Conservation (phyloP, 2,888 invertebrate genomes). For the Tachystola acroxantha region DNA sequence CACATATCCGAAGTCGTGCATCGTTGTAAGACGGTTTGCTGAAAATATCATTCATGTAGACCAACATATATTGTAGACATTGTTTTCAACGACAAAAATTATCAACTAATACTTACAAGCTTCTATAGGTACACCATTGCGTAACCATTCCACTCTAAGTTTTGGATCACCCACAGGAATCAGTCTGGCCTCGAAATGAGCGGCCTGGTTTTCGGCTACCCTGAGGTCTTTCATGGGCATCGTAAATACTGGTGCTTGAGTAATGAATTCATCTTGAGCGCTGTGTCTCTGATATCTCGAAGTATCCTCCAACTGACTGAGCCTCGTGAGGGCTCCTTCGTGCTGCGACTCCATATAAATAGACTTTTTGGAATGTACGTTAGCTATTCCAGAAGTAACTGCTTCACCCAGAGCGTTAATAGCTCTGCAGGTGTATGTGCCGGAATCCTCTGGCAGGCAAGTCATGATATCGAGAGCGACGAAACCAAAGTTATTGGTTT, state of each 20-base stretch:
- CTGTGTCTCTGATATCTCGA: conserved; percentile 85
- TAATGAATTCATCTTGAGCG: conserved; percentile 86
- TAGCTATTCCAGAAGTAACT: conserved; percentile 92
- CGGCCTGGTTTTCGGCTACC: conserved; percentile 94
- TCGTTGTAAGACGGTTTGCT: conserved; percentile 94
- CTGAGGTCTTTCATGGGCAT: conserved; percentile 92
- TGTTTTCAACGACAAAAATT: neutral
- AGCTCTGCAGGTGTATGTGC: conserved; percentile 96
- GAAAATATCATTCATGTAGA: conserved; percentile 23
- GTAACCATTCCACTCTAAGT: conserved; percentile 95
- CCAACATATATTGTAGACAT: neutral
- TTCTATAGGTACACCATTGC: conserved; percentile 93
- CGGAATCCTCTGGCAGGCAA: conserved; percentile 96
- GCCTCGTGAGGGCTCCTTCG: conserved; percentile 88
- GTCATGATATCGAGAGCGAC: conserved; percentile 97
- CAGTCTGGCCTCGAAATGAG: conserved; percentile 94
- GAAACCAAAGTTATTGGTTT: conserved; percentile 98
- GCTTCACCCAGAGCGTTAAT: conserved; percentile 95
- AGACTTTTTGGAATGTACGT: conserved; percentile 90
- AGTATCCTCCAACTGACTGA: conserved; percentile 89
- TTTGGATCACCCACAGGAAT: conserved; percentile 97
- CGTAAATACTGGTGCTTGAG: conserved; percentile 95
- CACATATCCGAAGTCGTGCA: conserved; percentile 99
- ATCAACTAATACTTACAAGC: conserved; percentile 81
- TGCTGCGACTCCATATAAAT: conserved; percentile 93